phyloP scores from a whole-genome alignment of 2,113 vertebrate species.

The Cyprinodon variegatus region DNA sequence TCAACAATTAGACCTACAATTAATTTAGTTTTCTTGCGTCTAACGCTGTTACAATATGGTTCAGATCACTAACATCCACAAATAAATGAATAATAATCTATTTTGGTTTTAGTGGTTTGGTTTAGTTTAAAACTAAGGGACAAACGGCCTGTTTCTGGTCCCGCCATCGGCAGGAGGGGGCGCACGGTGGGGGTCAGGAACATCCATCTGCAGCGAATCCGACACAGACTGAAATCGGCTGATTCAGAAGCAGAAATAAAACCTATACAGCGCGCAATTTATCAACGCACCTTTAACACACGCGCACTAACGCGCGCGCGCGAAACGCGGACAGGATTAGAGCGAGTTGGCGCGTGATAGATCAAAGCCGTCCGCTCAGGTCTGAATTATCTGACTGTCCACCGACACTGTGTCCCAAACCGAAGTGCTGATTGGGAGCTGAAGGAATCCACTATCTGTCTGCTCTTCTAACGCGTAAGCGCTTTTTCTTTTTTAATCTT shows the following conservation, averaged over 20 bases:
- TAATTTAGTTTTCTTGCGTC: background rate
- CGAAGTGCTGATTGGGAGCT: constrained; percentile 9
- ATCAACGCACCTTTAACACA: background rate
- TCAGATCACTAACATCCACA: background rate
- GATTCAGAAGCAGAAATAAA: background rate
- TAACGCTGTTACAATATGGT: background rate
- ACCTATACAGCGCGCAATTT: background rate
- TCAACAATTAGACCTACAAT: background rate
- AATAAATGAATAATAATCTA: too few species aligned
- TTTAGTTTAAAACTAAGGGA: too few species aligned
- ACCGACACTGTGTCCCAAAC: constrained; percentile 28
- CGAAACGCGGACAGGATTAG: constrained; percentile 41
- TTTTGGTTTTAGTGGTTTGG: too few species aligned
- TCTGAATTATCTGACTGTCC: constrained; percentile 61
- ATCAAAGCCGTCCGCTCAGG: constrained; percentile 42
- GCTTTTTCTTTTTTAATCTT: background rate
- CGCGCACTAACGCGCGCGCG: too few species aligned
- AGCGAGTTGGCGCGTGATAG: constrained; percentile 53
- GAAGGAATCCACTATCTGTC: background rate
- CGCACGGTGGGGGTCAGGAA: too few species aligned
- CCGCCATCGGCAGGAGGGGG: background rate
- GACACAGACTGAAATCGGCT: background rate
- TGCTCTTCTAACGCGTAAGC: background rate
- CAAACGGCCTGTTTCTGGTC: too few species aligned
- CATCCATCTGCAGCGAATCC: too few species aligned